Conservation (phyloP, 2,113 vertebrate species). For the Passer domesticus region DNA sequence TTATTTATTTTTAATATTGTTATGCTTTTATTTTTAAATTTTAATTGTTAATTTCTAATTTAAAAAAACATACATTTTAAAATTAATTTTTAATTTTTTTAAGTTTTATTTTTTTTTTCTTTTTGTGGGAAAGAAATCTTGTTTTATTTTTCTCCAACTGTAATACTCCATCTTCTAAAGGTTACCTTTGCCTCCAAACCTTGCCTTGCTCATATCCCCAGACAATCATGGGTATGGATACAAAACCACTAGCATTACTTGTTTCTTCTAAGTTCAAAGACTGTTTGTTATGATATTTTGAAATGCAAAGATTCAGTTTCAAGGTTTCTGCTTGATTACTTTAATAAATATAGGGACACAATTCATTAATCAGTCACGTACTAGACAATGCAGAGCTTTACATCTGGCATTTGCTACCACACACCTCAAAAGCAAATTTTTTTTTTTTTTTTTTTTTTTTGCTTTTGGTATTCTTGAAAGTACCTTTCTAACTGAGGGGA, state of each 20-base stretch:
- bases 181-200: background rate
- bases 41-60: background rate
- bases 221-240: background rate
- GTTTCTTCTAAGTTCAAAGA: conserved; percentile 37
- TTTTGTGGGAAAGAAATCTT: background rate
- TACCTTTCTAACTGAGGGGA: conserved; percentile 37
- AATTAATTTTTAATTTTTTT: background rate
- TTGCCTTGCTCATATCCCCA: background rate
- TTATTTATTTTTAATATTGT: background rate
- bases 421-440: conserved; percentile 18
- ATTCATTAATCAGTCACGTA: conserved; percentile 66
- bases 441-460: background rate
- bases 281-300: conserved; percentile 30
- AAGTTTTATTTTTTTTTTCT: background rate
- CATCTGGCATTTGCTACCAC: conserved; percentile 44
- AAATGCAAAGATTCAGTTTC: conserved; percentile 50
- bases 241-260: background rate
- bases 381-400: conserved; percentile 35
- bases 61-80: no score
- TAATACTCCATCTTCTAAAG: background rate
- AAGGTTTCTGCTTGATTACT: conserved; percentile 37
- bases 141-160: background rate
- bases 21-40: background rate
- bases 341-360: conserved; percentile 55
- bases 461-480: conserved; percentile 46